Evolutionary conservation across 1,140 invertebrate species (phyloP).

Genomic region (Pentalonia nigronervosa): DNA sequence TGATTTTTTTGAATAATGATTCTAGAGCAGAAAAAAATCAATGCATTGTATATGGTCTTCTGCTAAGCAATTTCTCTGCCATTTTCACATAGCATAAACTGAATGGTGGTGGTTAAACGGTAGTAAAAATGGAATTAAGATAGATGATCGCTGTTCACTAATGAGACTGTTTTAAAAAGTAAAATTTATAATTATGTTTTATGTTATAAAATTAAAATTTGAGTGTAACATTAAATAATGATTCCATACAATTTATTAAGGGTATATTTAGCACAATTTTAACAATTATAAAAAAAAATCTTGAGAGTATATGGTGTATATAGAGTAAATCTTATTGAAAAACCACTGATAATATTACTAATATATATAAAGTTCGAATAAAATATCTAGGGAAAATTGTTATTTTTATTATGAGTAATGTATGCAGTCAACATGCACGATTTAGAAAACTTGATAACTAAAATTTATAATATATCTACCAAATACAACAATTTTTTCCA

Average conservation of each 20-base stretch:
- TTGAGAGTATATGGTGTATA: too few relatives aligned
- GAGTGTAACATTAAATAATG: too few relatives aligned
- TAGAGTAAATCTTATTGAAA: too few relatives aligned
- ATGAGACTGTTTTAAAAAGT: conserved; percentile 37
- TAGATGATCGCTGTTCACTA: not conserved
- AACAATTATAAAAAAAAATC: too few relatives aligned
- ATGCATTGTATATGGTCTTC: conserved; percentile 25
- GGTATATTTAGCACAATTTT: too few relatives aligned
- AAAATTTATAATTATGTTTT: too few relatives aligned
- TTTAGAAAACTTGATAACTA: too few relatives aligned
- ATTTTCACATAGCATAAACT: conserved; percentile 41
- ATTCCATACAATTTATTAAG: too few relatives aligned
- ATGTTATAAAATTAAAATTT: not conserved
- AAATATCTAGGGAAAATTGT: too few relatives aligned
- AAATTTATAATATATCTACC: too few relatives aligned
- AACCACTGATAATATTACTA: too few relatives aligned
- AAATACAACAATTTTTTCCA: too few relatives aligned
- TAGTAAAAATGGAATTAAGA: conserved; percentile 19
- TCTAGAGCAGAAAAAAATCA: conserved; percentile 20
- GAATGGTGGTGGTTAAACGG: conserved; percentile 37
- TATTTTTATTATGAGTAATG: not conserved
- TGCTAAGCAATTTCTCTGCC: conserved; percentile 34
- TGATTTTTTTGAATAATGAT: conserved; percentile 48
- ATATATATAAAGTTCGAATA: not conserved
- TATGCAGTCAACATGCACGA: not conserved